phyloP scores from a whole-genome alignment of 2,888 invertebrate genomes.

The Herminia tarsipennalis region DNA sequence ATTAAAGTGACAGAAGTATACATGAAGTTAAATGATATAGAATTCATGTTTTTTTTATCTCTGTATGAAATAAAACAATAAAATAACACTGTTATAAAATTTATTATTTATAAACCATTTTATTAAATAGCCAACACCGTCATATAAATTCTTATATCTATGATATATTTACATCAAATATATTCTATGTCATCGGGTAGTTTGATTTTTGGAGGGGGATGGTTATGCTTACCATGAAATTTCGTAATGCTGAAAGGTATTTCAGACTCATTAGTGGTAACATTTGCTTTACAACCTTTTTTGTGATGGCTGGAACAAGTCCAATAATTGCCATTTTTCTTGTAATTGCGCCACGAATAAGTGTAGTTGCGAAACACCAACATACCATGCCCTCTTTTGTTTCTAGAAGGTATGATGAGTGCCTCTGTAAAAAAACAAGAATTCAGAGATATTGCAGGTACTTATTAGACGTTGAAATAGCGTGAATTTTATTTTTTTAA shows the following conservation, averaged over 20 bases:
- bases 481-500: no score
- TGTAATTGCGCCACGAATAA: slow-evolving; percentile 63
- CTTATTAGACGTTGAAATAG: no score
- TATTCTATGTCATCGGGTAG: slow-evolving; percentile 45
- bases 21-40: no score
- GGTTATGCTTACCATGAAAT: slow-evolving; percentile 54
- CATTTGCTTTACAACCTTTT: slow-evolving; percentile 67
- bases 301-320: slow-evolving; percentile 73
- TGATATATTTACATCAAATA: slow-evolving; percentile 25
- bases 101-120: no score
- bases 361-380: slow-evolving; percentile 62
- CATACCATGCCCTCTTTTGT: slow-evolving; percentile 55
- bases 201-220: slow-evolving; percentile 52
- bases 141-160: background rate
- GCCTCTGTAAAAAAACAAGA: slow-evolving; percentile 55
- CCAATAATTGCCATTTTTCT: slow-evolving; percentile 64
- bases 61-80: no score
- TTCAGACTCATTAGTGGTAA: slow-evolving; percentile 54
- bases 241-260: slow-evolving; percentile 52
- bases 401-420: slow-evolving; percentile 61
- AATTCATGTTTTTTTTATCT: no score
- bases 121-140: slow-evolving; percentile 14
- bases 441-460: slow-evolving; percentile 2
- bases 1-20: no score
- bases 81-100: slow-evolving; percentile 21